These are phyloP conservation scores for Nibea coibor DNA, from an alignment of 2,113 vertebrate species.

Conservation along the genomic window DNA sequence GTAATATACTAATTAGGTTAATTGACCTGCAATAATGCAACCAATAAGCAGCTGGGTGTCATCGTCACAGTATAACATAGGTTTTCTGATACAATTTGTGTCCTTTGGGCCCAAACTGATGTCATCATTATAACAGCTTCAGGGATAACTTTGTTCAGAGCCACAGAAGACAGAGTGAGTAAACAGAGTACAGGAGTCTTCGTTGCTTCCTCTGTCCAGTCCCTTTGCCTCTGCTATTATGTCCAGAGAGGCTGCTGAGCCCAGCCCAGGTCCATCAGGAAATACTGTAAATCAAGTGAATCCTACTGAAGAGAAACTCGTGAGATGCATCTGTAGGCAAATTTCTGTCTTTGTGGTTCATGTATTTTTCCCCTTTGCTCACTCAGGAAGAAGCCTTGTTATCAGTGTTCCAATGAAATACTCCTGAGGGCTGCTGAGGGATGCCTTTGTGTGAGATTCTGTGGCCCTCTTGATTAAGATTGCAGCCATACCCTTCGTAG, in stretches of 20 bases:
- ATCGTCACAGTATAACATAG: too few species aligned
- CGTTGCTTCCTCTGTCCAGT: too few species aligned
- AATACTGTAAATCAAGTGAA: too few species aligned
- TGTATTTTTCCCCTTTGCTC: background rate
- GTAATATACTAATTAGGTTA: too few species aligned
- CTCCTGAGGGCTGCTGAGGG: background rate
- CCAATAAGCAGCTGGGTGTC: too few species aligned
- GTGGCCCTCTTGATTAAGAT: background rate
- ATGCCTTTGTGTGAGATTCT: background rate
- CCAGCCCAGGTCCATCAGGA: too few species aligned
- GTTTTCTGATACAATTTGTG: too few species aligned
- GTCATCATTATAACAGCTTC: background rate
- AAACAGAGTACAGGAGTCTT: too few species aligned
- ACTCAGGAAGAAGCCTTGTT: background rate
- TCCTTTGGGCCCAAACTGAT: background rate
- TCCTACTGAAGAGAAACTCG: background rate
- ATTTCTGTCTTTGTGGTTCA: slow-evolving; percentile 17
- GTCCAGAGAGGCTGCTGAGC: too few species aligned
- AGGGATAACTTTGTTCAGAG: background rate
- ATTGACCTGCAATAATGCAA: too few species aligned
- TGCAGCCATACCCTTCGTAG: background rate
- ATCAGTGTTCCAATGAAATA: background rate
- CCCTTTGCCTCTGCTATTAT: too few species aligned
- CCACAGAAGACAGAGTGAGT: background rate
- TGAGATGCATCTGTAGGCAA: slow-evolving; percentile 33